Conservation (phyloP, 2,888 invertebrate species). For the Eupithecia dodoneata region DNA sequence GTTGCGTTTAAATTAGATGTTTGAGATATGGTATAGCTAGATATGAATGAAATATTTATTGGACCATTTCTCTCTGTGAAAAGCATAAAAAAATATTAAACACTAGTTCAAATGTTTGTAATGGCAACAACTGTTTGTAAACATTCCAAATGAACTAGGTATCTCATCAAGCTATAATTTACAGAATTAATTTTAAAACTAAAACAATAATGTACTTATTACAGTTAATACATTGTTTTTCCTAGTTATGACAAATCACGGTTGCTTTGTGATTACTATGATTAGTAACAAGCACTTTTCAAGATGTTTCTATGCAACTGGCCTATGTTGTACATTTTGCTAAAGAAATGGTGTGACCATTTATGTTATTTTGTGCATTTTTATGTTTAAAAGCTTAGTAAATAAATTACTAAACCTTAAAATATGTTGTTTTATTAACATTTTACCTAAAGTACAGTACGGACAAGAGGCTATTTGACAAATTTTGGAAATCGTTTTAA, state of each 20-base stretch:
- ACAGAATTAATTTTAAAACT: not conserved
- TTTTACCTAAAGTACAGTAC: too few species aligned
- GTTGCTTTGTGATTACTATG: conserved; percentile 2
- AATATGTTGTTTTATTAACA: conserved; percentile 26
- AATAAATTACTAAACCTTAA: conserved; percentile 67
- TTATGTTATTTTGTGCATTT: conserved; percentile 75
- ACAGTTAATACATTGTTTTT: not conserved
- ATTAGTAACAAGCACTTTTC: conserved; percentile 8
- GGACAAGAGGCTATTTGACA: too few species aligned
- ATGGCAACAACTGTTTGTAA: not conserved
- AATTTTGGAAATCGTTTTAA: too few species aligned
- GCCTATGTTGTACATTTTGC: conserved; percentile 71
- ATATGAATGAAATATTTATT: conserved; percentile 19
- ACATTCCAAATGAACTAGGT: conserved; percentile 4
- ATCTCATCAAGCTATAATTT: not conserved
- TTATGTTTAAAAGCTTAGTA: conserved; percentile 77
- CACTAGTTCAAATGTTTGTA: conserved; percentile 6
- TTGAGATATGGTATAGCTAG: conserved; percentile 23
- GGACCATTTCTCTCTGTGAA: conserved; percentile 13
- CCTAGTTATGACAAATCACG: not conserved
- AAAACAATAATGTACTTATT: not conserved
- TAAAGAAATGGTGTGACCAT: conserved; percentile 70
- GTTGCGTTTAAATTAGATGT: conserved; percentile 32
- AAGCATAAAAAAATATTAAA: not conserved
- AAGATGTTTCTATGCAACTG: conserved; percentile 43